Evolutionary conservation across 2,888 invertebrate genomes (phyloP), one percentile per base, ranked within the genome.

Genomic region (Acrocyrtus sp.): DNA sequence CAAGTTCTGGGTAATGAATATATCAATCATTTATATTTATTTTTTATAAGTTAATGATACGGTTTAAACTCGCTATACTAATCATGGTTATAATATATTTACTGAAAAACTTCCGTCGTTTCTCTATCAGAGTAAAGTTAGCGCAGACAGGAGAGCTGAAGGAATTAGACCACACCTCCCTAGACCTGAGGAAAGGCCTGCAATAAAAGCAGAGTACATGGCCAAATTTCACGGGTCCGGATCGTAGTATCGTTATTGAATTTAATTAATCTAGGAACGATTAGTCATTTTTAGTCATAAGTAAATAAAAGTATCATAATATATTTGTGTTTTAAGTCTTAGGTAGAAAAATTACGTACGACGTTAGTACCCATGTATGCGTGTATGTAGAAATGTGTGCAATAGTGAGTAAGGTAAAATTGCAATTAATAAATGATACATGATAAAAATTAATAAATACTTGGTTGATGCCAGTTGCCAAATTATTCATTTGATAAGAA

Each of bases 1-100:
- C 83, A 88, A 88, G 75, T 94, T 95, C 85, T 95, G 94, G 95
- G 94, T 93, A 87, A 78, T 78, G 62, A 17, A 24, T 1, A 1
- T 21, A 8, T 34, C 12, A 5, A 43, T 84, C 84, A 67, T 21
- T 19, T 45, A 34, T 29, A 10, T n/a, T 48, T 39, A 50, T 5
- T 43, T 34, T 24, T 15, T 12, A 27, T 60, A 50, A 21, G 24
- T 15, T 21, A 8, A 8, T 21, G 21, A 22, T 50, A 29, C 8
- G 12, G 24, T n/a, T 54, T 27, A 19, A n/a, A 51, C 51, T 6
- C 22, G 21, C 15, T n/a, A n/a, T n/a, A n/a, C 47, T n/a, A n/a
- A 19, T 34, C 34, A 34, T n/a, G n/a, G n/a, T n/a, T 48, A 17
- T 12, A 47, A 26, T 19, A 10, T 41, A 15, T 62, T 39, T 51